phyloP scores from a whole-genome alignment of 2,797 vertebrate genomes.

The Xenentodon cancila region DNA sequence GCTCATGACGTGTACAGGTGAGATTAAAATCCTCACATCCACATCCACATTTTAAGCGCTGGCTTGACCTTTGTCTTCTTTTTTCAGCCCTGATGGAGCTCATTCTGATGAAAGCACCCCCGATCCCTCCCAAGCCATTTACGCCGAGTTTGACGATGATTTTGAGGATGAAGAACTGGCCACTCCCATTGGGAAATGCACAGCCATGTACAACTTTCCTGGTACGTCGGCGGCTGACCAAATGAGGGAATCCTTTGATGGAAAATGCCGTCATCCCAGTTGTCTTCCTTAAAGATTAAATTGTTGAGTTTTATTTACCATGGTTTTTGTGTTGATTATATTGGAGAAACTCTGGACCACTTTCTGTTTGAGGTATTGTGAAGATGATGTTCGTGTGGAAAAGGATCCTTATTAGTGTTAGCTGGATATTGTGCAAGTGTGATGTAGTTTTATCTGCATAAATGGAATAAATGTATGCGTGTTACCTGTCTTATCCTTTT shows the following conservation, averaged over 20 bases:
- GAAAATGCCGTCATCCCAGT: too few species aligned
- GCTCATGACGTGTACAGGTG: slow-evolving; percentile 86
- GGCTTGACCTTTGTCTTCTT: not conserved
- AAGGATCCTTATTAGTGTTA: too few species aligned
- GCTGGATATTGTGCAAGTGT: too few species aligned
- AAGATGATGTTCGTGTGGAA: too few species aligned
- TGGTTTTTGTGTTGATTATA: too few species aligned
- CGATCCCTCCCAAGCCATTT: slow-evolving; percentile 86
- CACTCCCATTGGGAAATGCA: slow-evolving; percentile 87
- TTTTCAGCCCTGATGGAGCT: slow-evolving; percentile 82
- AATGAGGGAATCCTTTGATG: too few species aligned
- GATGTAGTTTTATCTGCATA: not conserved
- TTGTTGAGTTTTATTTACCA: not conserved
- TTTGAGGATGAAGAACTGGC: slow-evolving; percentile 88
- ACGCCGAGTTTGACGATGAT: slow-evolving; percentile 92
- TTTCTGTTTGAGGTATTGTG: too few species aligned
- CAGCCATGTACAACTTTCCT: slow-evolving; percentile 91
- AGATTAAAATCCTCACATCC: not conserved
- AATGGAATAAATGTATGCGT: not conserved
- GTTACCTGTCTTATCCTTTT: not conserved
- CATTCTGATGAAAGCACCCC: slow-evolving; percentile 83
- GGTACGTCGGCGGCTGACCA: slow-evolving; percentile 70
- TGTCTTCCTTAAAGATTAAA: too few species aligned
- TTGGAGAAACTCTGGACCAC: too few species aligned
- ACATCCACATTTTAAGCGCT: not conserved